phyloP scores from a whole-genome alignment of 2,888 invertebrate genomes.

The Ptycholaimellus sp. region DNA sequence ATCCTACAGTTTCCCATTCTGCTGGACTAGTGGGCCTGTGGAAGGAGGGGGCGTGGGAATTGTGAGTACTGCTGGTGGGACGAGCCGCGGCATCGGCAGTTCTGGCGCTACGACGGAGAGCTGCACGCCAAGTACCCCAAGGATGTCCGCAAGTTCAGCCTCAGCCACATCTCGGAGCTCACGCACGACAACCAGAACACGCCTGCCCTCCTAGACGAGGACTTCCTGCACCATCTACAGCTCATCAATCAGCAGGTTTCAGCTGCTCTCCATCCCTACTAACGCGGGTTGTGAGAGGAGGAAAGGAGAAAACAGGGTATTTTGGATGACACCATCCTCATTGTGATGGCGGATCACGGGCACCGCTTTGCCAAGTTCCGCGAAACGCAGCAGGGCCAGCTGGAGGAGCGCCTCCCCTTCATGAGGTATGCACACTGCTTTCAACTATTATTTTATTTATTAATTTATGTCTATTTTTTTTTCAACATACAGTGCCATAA shows the following conservation, averaged over 20 bases:
- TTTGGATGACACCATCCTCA: slow-evolving; percentile 52
- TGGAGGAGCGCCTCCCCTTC: slow-evolving; percentile 68
- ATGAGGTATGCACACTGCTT: no score
- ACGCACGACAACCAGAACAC: slow-evolving; percentile 62
- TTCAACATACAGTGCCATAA: no score
- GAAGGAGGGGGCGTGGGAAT: not conserved
- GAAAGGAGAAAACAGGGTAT: slow-evolving; percentile 31
- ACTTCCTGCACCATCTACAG: slow-evolving; percentile 12
- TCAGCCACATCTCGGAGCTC: slow-evolving; percentile 65
- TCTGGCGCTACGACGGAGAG: slow-evolving; percentile 29
- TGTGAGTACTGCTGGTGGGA: slow-evolving; percentile 1
- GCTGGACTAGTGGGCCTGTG: not conserved
- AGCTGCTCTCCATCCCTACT: no score
- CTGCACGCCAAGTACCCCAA: slow-evolving; percentile 38
- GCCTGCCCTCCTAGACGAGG: slow-evolving; percentile 34
- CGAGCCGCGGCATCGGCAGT: slow-evolving; percentile 6
- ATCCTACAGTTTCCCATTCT: not conserved
- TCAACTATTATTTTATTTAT: no score
- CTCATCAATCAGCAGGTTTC: slow-evolving; percentile 4
- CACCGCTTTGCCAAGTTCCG: slow-evolving; percentile 56
- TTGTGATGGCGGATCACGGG: slow-evolving; percentile 81
- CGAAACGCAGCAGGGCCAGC: slow-evolving; percentile 58
- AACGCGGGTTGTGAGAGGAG: slow-evolving; percentile 5
- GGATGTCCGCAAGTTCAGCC: slow-evolving; percentile 49
- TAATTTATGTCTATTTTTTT: no score